Evolutionary conservation across 1,140 invertebrate species (phyloP), one percentile per base, ranked within the genome.

Genomic region (Polyergus mexicanus): DNA sequence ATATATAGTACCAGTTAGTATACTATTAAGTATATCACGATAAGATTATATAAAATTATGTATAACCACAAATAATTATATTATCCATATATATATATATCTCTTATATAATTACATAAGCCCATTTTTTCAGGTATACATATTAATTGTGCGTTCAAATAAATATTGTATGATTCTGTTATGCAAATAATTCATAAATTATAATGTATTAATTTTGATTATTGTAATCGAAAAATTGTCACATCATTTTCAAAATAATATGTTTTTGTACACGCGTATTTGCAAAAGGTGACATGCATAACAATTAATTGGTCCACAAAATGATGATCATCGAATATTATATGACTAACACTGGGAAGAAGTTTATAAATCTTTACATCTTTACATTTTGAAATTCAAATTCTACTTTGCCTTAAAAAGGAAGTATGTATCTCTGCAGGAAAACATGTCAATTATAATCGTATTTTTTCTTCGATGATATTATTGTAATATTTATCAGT

Each of bases 401-500:
- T n/a, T 5, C 56, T 22, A 32, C 2, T 11, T 66, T 35, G 25
- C 10, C 2, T 75, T 72, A 47, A 44, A 77, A 75, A 65, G 11
- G 1, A 76, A 6, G 11, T 76, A 56, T 38, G 19, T 63, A 38
- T 38, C 13, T 54, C 7, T 25, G 5, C 2, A 13, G 54, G 7
- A 74, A 74, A 38, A 16, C 32, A 2, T 25, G 8, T 8, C 16
- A 54, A 74, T 96, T 94, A 97, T 78, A 97, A 90, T 85, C 96
- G 95, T 22, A 96, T 89, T 91, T 94, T 95, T 47, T 97, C 97
- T 63, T 94, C 92, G 6, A 95, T 88, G 69, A 98, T 96, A 86
- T 97, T 95, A 25, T 96, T 94, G 92, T 97, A 98, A 3, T 98
- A 86, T 75, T 97, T 95, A 84, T 95, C 93, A 1, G 96, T 97